These are phyloP conservation scores for Colletes latitarsis DNA, from an alignment of 1,140 invertebrate genomes.

Conservation along the genomic window DNA sequence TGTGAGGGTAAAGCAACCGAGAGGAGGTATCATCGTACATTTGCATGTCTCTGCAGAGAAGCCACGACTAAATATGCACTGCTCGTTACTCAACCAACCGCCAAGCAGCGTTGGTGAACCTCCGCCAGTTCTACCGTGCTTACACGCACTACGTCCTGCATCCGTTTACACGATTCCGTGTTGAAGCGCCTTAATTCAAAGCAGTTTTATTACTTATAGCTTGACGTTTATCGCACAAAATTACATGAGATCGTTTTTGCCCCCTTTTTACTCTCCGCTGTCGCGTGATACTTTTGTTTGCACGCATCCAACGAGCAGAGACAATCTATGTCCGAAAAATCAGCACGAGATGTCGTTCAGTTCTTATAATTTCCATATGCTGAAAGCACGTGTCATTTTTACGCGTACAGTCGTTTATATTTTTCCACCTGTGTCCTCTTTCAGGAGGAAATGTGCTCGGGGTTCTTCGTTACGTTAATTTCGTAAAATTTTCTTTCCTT, in stretches of 20 bases:
- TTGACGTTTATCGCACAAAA: conserved; percentile 50
- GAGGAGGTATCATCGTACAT: conserved; percentile 60
- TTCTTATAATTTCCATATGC: not conserved
- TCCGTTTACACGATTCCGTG: conserved; percentile 40
- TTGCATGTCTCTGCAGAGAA: conserved; percentile 62
- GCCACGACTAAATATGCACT: conserved; percentile 59
- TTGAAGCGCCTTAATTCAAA: conserved; percentile 53
- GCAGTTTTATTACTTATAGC: conserved; percentile 43
- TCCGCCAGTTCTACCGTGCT: conserved; percentile 51
- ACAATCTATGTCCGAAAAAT: not conserved
- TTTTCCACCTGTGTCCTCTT: no score
- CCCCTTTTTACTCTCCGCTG: not conserved
- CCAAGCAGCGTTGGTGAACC: conserved; percentile 53
- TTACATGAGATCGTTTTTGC: conserved; percentile 23
- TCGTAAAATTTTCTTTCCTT: no score
- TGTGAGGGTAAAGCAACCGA: conserved; percentile 50
- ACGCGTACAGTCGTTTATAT: no score
- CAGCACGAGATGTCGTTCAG: not conserved
- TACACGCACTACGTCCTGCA: conserved; percentile 39
- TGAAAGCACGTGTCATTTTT: not conserved
- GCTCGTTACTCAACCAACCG: conserved; percentile 61
- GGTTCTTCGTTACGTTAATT: no score
- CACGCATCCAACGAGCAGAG: not conserved
- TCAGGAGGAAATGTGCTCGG: no score
- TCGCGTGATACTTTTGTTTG: not conserved